Conservation (phyloP, 1,140 invertebrate genomes). For the Caenorhabditis brenneri region DNA sequence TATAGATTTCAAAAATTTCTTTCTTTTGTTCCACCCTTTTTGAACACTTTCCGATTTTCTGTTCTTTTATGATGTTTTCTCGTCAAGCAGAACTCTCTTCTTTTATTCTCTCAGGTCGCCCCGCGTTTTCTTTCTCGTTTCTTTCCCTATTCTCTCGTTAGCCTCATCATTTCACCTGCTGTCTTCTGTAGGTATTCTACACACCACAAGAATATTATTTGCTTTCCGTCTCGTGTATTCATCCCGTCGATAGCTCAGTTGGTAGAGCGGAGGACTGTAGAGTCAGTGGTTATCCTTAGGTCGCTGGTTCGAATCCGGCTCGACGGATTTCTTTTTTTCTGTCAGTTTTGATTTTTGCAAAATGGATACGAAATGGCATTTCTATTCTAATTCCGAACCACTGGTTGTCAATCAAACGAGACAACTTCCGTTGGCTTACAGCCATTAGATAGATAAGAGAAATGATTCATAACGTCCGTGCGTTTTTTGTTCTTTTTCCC, state of each 20-base stretch:
- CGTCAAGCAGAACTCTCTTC: too few species aligned
- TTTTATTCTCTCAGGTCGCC: too few species aligned
- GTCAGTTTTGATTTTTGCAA: background rate
- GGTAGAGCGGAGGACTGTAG: constrained; percentile 62
- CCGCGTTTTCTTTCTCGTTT: too few species aligned
- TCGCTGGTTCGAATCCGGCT: constrained; percentile 66
- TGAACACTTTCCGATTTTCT: too few species aligned
- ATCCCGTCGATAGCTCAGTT: constrained; percentile 59
- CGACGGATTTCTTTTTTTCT: constrained; percentile 49
- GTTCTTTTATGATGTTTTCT: too few species aligned
- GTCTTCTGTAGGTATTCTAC: too few species aligned
- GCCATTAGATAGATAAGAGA: background rate
- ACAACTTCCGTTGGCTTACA: background rate
- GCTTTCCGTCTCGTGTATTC: background rate
- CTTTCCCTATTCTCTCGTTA: too few species aligned
- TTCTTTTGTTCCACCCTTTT: too few species aligned
- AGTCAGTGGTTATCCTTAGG: constrained; percentile 59
- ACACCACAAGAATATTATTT: too few species aligned
- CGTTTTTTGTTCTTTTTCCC: background rate
- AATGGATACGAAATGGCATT: background rate
- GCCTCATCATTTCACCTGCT: too few species aligned
- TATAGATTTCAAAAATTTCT: too few species aligned
- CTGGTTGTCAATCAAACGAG: background rate
- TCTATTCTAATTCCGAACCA: too few species aligned
- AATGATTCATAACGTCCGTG: background rate